Evolutionary conservation across 2,888 invertebrate genomes (phyloP).

Genomic region (Acleris literana): DNA sequence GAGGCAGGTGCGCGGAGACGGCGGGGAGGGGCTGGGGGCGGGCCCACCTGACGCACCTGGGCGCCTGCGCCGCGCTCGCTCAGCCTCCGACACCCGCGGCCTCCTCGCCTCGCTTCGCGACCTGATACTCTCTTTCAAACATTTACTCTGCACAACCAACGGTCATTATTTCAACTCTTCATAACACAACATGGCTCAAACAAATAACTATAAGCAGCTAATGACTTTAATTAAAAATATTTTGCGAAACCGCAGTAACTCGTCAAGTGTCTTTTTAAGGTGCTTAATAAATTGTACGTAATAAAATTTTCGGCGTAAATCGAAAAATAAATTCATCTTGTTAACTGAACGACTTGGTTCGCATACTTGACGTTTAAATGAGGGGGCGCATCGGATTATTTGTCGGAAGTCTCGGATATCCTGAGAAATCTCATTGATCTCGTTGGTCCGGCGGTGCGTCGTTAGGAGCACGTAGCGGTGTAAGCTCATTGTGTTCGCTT

Average conservation of each 20-base stretch:
- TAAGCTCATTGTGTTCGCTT: slow-evolving; percentile 77
- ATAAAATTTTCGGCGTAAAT: slow-evolving; percentile 41
- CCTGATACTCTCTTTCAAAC: slow-evolving; percentile 44
- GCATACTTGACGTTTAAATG: slow-evolving; percentile 40
- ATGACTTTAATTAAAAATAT: slow-evolving; percentile 10
- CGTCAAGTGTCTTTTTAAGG: slow-evolving; percentile 13
- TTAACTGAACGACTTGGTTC: slow-evolving; percentile 31
- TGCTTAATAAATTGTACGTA: slow-evolving; percentile 44
- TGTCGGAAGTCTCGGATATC: slow-evolving; percentile 52
- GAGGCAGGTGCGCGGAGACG: slow-evolving; percentile 76
- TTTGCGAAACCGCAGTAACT: slow-evolving; percentile 3
- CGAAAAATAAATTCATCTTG: slow-evolving; percentile 29
- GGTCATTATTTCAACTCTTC: slow-evolving; percentile 46
- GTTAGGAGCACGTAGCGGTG: slow-evolving; percentile 55
- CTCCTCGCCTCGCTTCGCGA: slow-evolving; percentile 37
- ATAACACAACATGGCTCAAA: slow-evolving; percentile 23
- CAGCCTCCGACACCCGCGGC: slow-evolving; percentile 65
- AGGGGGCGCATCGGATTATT: slow-evolving; percentile 58
- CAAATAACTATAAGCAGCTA: not conserved
- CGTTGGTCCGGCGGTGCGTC: slow-evolving; percentile 62
- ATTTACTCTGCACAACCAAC: slow-evolving; percentile 42
- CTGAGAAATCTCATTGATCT: slow-evolving; percentile 73
- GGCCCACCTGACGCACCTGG: slow-evolving; percentile 82
- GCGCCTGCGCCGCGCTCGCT: slow-evolving; percentile 78
- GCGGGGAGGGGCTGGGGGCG: slow-evolving; percentile 75